Percentiles rank a stretch among this genome's conserved stretches.
Conservation (phyloP, 2,113 vertebrate genomes). For the Capreolus pygargus region DNA sequence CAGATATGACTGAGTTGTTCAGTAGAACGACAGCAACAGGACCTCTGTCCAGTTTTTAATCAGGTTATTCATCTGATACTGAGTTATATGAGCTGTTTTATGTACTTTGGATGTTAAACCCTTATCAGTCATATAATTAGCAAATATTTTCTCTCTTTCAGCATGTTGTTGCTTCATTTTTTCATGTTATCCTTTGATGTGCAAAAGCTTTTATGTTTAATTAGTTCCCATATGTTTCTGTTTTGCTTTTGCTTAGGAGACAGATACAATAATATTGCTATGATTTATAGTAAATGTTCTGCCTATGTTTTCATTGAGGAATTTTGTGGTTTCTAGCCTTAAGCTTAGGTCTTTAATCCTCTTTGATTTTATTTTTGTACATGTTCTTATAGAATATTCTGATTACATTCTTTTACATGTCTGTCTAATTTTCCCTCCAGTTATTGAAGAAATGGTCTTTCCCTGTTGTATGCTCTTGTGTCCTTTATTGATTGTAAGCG, state of each 20-base stretch:
- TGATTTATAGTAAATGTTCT: neutral
- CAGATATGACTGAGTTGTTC: neutral
- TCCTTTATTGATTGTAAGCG: neutral
- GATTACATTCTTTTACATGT: neutral
- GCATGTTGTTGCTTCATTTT: neutral
- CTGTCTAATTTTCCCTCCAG: neutral
- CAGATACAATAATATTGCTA: neutral
- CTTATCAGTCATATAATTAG: neutral
- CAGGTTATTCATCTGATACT: neutral
- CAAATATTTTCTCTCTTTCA: neutral
- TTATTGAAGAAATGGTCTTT: neutral
- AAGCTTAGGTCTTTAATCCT: neutral
- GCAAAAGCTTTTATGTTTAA: neutral
- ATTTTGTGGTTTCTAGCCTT: neutral
- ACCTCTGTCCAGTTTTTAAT: neutral
- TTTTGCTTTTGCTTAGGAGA: neutral
- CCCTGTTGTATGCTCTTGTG: neutral
- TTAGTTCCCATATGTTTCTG: neutral
- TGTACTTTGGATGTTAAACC: neutral
- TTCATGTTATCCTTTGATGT: neutral
- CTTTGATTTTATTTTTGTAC: neutral
- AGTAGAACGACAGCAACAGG: neutral
- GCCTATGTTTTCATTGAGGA: neutral
- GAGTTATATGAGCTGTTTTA: neutral
- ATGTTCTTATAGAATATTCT: neutral